phyloP scores from a whole-genome alignment of 37 sponge, comb jelly and placozoan genomes.

The Oscarella lobularis region DNA sequence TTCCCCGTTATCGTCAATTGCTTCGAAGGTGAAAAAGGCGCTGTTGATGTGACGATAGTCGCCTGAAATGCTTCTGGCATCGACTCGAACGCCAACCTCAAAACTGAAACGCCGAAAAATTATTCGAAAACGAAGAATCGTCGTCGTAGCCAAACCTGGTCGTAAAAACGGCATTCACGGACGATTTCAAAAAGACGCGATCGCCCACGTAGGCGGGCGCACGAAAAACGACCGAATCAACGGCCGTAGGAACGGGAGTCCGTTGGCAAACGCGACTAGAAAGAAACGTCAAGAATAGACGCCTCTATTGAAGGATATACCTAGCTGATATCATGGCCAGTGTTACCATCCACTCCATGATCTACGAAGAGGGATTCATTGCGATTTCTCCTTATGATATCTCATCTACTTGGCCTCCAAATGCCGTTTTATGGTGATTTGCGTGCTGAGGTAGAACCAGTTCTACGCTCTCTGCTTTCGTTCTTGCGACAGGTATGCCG shows the following conservation, averaged over 20 bases:
- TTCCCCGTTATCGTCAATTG: not conserved
- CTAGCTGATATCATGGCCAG: not conserved
- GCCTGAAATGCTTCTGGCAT: not conserved
- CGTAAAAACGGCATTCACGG: not conserved
- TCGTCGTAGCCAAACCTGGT: too few species aligned
- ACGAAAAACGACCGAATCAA: not conserved
- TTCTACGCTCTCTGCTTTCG: not conserved
- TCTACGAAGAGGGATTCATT: not conserved
- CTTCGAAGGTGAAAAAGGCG: not conserved
- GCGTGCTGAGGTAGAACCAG: not conserved
- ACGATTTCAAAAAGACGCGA: not conserved
- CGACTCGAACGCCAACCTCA: slow-evolving; percentile 2
- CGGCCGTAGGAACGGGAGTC: not conserved
- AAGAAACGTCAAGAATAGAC: too few species aligned
- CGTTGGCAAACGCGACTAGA: not conserved
- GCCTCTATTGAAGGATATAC: not conserved
- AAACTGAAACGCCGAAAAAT: not conserved
- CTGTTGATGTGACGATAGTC: not conserved
- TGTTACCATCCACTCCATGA: not conserved
- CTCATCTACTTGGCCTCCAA: not conserved
- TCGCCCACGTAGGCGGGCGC: not conserved
- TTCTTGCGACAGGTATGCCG: too few species aligned
- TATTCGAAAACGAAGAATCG: not conserved
- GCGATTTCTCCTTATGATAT: not conserved
- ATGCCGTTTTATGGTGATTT: not conserved